phyloP scores from a whole-genome alignment of 2,888 invertebrate genomes.

The Atrina japonica region DNA sequence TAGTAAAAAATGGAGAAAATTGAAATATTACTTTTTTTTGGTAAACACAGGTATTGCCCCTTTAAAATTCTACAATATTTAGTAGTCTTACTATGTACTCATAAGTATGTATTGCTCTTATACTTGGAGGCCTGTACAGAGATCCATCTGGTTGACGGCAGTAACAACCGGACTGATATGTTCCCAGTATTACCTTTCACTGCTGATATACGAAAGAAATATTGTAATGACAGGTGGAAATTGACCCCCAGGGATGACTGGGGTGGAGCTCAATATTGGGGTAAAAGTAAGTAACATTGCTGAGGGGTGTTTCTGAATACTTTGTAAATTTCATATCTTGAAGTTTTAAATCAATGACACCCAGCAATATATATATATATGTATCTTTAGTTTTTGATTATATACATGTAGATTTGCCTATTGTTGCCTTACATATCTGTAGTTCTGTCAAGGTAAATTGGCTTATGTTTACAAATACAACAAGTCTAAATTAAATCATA shows the following conservation, averaged over 20 bases:
- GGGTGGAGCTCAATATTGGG: conserved; percentile 71
- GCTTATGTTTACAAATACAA: no score
- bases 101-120: conserved; percentile 13
- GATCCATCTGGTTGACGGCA: conserved; percentile 70
- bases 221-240: conserved; percentile 75
- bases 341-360: no score
- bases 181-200: conserved; percentile 78
- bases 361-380: no score
- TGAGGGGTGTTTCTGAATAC: no score
- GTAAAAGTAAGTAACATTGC: conserved; percentile 63
- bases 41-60: no score
- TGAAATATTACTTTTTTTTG: not conserved
- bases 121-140: conserved; percentile 77
- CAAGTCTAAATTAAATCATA: no score
- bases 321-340: no score
- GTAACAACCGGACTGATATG: conserved; percentile 77
- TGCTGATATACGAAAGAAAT: conserved; percentile 63
- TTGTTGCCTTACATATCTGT: no score
- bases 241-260: conserved; percentile 72
- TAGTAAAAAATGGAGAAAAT: not conserved
- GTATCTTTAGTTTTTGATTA: no score
- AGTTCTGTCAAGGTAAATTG: no score
- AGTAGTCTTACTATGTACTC: no score
- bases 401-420: no score
- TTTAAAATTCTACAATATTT: not conserved